Evolutionary conservation across 2,888 invertebrate genomes (phyloP), one percentile per base, ranked within the genome.

Genomic region (Megastigmus dorsalis): DNA sequence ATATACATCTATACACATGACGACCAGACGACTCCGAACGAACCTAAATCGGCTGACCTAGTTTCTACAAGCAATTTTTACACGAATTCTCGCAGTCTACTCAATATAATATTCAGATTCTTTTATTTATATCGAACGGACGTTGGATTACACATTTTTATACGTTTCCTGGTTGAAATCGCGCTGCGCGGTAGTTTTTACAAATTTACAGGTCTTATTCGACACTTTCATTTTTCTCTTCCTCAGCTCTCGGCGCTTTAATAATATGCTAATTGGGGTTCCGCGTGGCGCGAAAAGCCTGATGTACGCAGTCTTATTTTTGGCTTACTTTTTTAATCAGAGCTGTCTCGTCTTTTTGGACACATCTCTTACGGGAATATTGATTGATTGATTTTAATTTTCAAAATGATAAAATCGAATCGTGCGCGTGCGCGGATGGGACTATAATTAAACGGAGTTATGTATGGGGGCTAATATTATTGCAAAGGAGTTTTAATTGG

Each of bases 31-130:
- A 36, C 33, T 38, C 54, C 36, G 3, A 68, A 23, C 41, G 54
- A 36, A 38, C 55, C 71, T 28, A 75, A 75, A 75, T 75, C 60
- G 48, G n/a, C 18, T 57, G 75, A 75, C 75, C 75, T 36, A 75
- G n/a, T 62, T 75, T 60, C 59, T n/a, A 5, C 30, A n/a, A 36
- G 18, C 30, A 30, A 59, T 33, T 60, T 33, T 33, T 60, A 52
- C 28, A 13, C 15, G 9, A 1, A 13, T 10, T 26, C n/a, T n/a
- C 30, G 7, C 26, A 15, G 9, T n/a, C 30, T 1, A 23, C n/a
- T 9, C 36, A 9, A n/a, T 45, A 20, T 15, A 26, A 30, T 18
- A 15, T 60, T 13, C 18, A 50, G 45, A 57, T 72, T 66, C 57
- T 62, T 57, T 57, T 52, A 59, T 41, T 62, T 52, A 41, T 67